Evolutionary conservation across 2,888 invertebrate species (phyloP).

Genomic region (Uropetala carovei): DNA sequence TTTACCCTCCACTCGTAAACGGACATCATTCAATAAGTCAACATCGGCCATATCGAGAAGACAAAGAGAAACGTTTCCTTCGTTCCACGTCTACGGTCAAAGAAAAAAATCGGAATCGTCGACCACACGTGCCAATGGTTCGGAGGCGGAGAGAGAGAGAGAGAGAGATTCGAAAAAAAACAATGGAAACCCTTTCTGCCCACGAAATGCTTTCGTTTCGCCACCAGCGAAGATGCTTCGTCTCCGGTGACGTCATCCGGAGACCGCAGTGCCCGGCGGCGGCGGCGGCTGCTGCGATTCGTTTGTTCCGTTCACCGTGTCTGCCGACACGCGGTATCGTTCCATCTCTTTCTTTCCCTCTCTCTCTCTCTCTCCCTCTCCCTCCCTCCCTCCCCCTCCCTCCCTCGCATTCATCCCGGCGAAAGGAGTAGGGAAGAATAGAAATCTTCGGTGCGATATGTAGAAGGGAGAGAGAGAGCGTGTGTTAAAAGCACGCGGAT

Average conservation of each 20-base stretch:
- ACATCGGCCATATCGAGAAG: too few relatives aligned
- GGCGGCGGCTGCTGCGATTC: neutral
- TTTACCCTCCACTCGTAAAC: too few relatives aligned
- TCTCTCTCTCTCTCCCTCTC: conserved; percentile 67
- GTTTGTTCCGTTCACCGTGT: conserved; percentile 71
- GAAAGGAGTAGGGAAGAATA: too few relatives aligned
- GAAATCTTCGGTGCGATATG: too few relatives aligned
- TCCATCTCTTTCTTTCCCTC: conserved; percentile 67
- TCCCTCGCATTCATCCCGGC: too few relatives aligned
- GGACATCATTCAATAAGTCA: too few relatives aligned
- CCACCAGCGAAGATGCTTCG: conserved; percentile 2
- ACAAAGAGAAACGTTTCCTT: neutral
- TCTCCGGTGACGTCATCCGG: conserved; percentile 1
- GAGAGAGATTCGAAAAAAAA: neutral
- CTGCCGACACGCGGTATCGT: conserved; percentile 67
- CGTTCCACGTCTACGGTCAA: neutral
- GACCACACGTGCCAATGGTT: neutral
- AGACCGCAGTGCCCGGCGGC: too few relatives aligned
- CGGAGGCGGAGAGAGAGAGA: conserved; percentile 8
- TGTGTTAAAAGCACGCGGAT: too few relatives aligned
- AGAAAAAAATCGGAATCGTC: neutral
- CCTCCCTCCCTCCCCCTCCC: conserved; percentile 62
- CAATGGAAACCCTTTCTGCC: neutral
- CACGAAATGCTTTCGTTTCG: conserved; percentile 26
- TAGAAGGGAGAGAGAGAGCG: too few relatives aligned